A percentile compares a stretch with the other conserved stretches of the same genome.
These are phyloP conservation scores for Eupsilia transversa DNA, from an alignment of 2,888 invertebrate genomes.

Conservation along the genomic window DNA sequence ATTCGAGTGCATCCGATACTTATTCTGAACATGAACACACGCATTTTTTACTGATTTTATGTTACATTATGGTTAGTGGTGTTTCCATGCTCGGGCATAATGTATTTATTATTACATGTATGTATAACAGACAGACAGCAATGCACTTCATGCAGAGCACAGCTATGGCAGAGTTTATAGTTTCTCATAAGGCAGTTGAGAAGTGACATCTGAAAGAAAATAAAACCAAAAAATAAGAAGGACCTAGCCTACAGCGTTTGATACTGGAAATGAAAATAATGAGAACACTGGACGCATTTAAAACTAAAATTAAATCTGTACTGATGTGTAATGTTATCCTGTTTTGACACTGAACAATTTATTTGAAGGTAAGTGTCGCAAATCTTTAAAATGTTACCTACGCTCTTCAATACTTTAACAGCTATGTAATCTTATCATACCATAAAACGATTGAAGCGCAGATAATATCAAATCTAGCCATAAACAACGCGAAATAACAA, in stretches of 20 bases:
- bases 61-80: constrained; percentile 75
- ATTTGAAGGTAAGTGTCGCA: not conserved
- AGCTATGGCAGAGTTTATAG: constrained; percentile 93
- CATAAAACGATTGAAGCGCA: constrained; percentile 8
- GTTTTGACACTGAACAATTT: constrained; percentile 8
- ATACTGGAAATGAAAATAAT: constrained; percentile 32
- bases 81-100: constrained; percentile 80
- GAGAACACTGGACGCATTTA: constrained; percentile 54
- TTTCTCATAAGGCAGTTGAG: constrained; percentile 97
- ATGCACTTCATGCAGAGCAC: constrained; percentile 89
- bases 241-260: constrained; percentile 61
- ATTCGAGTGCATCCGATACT: constrained; percentile 40
- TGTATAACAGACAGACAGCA: constrained; percentile 82
- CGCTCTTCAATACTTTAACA: not conserved
- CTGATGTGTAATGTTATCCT: not conserved
- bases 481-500: constrained; percentile 30
- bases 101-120: constrained; percentile 76
- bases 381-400: not conserved
- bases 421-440: constrained; percentile 6
- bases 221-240: constrained; percentile 81
- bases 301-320: not conserved
- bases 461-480: constrained; percentile 39
- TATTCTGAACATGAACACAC: constrained; percentile 44
- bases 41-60: constrained; percentile 24
- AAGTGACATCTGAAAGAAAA: constrained; percentile 96